A percentile compares a stretch with the other conserved stretches of the same genome.
These are phyloP conservation scores for Drosophila bifasciata DNA, from an alignment of 1,140 invertebrate species.

Conservation along the genomic window DNA sequence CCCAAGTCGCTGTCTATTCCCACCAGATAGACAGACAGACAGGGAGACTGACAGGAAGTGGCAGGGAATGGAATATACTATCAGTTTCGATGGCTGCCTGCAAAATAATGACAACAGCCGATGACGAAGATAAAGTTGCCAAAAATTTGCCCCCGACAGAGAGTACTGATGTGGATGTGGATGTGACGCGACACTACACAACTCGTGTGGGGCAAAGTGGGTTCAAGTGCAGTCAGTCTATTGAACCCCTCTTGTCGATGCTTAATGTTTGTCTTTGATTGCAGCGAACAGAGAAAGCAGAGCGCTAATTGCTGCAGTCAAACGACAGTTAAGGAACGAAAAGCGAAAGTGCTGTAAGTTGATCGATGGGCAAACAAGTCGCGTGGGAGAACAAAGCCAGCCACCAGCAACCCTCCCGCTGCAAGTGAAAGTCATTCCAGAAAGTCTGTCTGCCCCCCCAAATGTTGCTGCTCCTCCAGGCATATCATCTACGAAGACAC, in stretches of 20 bases:
- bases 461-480: neutral
- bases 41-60: constrained; percentile 60
- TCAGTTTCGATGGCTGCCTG: constrained; percentile 49
- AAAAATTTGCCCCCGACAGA: constrained; percentile 3
- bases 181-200: neutral
- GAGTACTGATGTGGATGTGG: neutral
- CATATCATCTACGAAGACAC: constrained; percentile 17
- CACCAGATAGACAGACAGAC: constrained; percentile 31
- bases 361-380: constrained; percentile 61
- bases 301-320: constrained; percentile 59
- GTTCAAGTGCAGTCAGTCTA: constrained; percentile 75
- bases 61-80: constrained; percentile 40
- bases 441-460: too few species aligned
- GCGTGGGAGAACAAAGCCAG: constrained; percentile 25
- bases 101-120: constrained; percentile 14
- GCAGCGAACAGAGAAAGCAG: constrained; percentile 15
- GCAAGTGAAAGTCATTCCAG: constrained; percentile 14
- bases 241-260: constrained; percentile 56
- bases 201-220: constrained; percentile 16
- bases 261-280: constrained; percentile 38
- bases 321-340: constrained; percentile 25
- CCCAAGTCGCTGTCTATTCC: constrained; percentile 26
- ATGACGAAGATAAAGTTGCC: constrained; percentile 40
- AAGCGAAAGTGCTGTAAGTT: constrained; percentile 74
- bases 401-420: constrained; percentile 8